phyloP scores from a whole-genome alignment of 1,140 invertebrate genomes.

The Adoxophyes honmai region DNA sequence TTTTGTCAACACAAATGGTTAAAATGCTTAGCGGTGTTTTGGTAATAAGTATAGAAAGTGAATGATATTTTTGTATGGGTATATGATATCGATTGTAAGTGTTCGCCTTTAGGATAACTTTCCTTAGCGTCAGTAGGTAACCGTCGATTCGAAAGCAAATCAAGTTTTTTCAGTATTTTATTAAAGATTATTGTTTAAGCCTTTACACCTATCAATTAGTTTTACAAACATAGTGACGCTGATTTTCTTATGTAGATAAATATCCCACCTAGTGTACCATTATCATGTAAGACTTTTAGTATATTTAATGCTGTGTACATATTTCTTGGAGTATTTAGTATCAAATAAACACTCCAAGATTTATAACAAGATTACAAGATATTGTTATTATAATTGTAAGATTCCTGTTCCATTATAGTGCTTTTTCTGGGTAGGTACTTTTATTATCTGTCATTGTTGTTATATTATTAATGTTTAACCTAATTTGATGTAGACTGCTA shows the following conservation, averaged over 20 bases:
- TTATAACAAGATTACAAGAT: slow-evolving; percentile 26
- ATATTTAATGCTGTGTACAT: slow-evolving; percentile 11
- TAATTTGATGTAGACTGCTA: slow-evolving; percentile 8
- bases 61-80: slow-evolving; percentile 74
- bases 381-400: slow-evolving; percentile 21
- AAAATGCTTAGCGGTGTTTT: slow-evolving; percentile 58
- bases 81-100: slow-evolving; percentile 47
- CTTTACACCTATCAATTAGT: slow-evolving; percentile 1
- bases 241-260: slow-evolving; percentile 39
- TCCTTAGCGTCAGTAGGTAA: slow-evolving; percentile 20
- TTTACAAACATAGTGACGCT: neutral
- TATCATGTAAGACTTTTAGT: slow-evolving; percentile 45
- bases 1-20: slow-evolving; percentile 20
- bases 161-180: slow-evolving; percentile 35
- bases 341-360: slow-evolving; percentile 37
- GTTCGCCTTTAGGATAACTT: slow-evolving; percentile 38
- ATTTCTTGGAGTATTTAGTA: slow-evolving; percentile 19
- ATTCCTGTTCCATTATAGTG: neutral
- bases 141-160: neutral
- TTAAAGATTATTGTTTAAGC: slow-evolving; percentile 12
- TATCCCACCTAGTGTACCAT: slow-evolving; percentile 70
- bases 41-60: slow-evolving; percentile 59
- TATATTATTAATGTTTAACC: slow-evolving; percentile 5
- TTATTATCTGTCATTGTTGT: slow-evolving; percentile 6
- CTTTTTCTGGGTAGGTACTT: neutral